Percentiles rank a stretch among this genome's conserved stretches.
Conservation (phyloP, 2,888 invertebrate genomes). For the Brachyptera putata region DNA sequence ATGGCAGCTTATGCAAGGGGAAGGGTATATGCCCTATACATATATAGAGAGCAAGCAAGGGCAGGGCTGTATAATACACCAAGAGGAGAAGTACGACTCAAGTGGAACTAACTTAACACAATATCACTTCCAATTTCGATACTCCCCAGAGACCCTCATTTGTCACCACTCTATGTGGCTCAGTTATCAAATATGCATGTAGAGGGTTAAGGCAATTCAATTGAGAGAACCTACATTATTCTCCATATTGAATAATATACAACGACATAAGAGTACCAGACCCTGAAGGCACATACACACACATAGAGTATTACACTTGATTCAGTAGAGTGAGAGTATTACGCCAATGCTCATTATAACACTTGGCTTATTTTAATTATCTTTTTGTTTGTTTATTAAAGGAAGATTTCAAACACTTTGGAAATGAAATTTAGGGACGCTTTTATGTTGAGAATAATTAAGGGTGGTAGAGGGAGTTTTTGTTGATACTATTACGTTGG, state of each 20-base stretch:
- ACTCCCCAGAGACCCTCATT: conserved; percentile 31
- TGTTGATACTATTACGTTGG: too few relatives aligned
- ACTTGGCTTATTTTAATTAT: conserved; percentile 16
- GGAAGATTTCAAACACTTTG: conserved; percentile 10
- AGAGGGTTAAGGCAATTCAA: not conserved
- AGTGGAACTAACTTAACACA: conserved; percentile 28
- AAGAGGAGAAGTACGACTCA: not conserved
- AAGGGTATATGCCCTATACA: too few relatives aligned
- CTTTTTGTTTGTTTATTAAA: conserved; percentile 19
- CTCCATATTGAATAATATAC: not conserved
- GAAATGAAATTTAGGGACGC: not conserved
- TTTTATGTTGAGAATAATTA: conserved; percentile 11
- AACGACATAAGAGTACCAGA: not conserved
- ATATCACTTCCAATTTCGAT: conserved; percentile 32
- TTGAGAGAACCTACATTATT: too few relatives aligned
- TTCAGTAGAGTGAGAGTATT: too few relatives aligned
- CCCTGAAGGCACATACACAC: not conserved
- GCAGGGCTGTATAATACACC: not conserved
- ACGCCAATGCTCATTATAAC: conserved; percentile 9
- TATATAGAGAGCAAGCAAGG: not conserved
- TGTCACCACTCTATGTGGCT: conserved; percentile 27
- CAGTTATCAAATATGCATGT: conserved; percentile 34
- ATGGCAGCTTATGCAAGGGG: conserved; percentile 23
- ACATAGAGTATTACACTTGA: not conserved
- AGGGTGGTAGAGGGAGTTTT: not conserved